phyloP scores from a whole-genome alignment of 2,113 vertebrate genomes.

The Crocuta crocuta region DNA sequence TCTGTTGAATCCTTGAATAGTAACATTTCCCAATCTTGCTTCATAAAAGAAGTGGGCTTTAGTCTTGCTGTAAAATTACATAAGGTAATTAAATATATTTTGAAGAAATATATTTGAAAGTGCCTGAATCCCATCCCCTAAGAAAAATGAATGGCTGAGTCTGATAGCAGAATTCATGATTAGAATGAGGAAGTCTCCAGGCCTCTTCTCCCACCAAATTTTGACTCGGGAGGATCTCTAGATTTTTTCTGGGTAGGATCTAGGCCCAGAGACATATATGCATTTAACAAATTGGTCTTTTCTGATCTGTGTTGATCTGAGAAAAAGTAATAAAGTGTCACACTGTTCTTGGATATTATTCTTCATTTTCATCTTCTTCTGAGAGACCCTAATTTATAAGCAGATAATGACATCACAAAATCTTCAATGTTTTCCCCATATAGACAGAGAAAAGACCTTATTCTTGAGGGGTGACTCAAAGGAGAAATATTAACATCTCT shows the following conservation, averaged over 20 bases:
- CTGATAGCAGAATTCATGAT: background rate
- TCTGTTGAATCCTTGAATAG: background rate
- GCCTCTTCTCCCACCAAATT: background rate
- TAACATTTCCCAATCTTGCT: background rate
- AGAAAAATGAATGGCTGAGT: background rate
- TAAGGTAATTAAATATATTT: background rate
- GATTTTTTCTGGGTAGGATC: background rate
- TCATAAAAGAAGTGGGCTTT: background rate
- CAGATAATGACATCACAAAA: no score
- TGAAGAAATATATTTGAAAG: background rate
- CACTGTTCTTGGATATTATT: background rate
- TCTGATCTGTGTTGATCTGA: background rate
- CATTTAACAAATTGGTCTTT: background rate
- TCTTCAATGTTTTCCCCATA: no score
- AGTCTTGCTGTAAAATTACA: background rate
- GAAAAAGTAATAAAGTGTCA: background rate
- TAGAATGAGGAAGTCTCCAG: background rate
- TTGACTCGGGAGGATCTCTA: background rate
- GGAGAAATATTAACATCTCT: background rate
- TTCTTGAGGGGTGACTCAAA: background rate
- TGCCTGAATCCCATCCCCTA: background rate
- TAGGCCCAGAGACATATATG: background rate
- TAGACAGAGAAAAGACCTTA: background rate
- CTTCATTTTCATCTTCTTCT: background rate
- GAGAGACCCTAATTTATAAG: background rate